Evolutionary conservation across 2,888 invertebrate genomes (phyloP).

Genomic region (Anthophora plumipes): DNA sequence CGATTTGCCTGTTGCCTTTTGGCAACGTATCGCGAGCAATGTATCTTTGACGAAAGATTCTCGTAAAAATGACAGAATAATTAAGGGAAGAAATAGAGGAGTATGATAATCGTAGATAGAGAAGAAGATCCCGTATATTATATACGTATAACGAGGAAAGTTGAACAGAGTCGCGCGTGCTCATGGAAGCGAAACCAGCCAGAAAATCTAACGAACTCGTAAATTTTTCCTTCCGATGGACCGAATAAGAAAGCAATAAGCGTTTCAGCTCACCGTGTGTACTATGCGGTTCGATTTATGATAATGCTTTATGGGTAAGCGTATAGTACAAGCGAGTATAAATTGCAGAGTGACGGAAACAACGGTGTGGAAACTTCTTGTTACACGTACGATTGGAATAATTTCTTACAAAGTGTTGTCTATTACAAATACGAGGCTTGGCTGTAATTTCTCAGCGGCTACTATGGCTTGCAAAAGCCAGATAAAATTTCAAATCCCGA

Average conservation of each 20-base stretch:
- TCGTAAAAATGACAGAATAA: slow-evolving; percentile 14
- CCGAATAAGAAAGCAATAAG: slow-evolving; percentile 35
- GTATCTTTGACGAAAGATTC: slow-evolving; percentile 16
- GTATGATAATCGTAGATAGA: neutral
- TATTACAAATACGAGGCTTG: slow-evolving; percentile 29
- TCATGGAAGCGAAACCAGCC: neutral
- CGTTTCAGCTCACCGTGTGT: neutral
- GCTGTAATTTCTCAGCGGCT: slow-evolving; percentile 47
- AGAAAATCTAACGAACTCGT: slow-evolving; percentile 20
- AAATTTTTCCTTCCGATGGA: slow-evolving; percentile 30
- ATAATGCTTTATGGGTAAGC: slow-evolving; percentile 17
- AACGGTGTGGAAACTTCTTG: slow-evolving; percentile 24
- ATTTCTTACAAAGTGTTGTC: slow-evolving; percentile 45
- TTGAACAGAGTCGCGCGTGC: neutral
- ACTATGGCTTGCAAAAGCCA: no score
- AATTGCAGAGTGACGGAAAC: slow-evolving; percentile 28
- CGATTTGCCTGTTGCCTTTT: slow-evolving; percentile 10
- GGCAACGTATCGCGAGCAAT: slow-evolving; percentile 8
- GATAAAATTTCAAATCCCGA: no score
- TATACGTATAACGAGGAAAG: neutral
- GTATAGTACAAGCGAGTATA: neutral
- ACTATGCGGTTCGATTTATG: slow-evolving; percentile 16
- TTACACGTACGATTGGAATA: slow-evolving; percentile 17
- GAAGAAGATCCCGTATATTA: neutral
- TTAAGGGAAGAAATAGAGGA: slow-evolving; percentile 7